Evolutionary conservation across 2,113 vertebrate genomes (phyloP).

Genomic region (Psittacula cyanocephala): DNA sequence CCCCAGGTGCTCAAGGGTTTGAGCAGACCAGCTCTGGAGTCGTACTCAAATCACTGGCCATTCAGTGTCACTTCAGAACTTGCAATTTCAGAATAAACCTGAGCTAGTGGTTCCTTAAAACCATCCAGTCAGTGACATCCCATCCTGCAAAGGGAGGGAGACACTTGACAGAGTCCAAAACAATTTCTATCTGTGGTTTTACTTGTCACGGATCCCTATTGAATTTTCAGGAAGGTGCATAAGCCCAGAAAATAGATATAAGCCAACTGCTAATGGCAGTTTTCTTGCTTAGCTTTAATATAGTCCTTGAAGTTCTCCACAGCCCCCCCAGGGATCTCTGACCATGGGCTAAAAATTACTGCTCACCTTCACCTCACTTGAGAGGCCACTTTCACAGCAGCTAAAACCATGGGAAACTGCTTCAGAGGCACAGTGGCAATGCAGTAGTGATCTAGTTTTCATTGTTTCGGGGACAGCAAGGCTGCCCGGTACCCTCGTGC

Average conservation of each 20-base stretch:
- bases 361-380: neutral
- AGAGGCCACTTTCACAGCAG: neutral
- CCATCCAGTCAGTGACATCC: neutral
- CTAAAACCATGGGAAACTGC: neutral
- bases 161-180: neutral
- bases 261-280: neutral
- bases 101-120: neutral
- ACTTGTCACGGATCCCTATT: neutral
- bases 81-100: neutral
- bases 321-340: neutral
- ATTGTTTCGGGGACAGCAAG: neutral
- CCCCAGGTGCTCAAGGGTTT: neutral
- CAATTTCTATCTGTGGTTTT: neutral
- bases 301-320: neutral
- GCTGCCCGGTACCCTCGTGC: neutral
- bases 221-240: neutral
- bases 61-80: neutral
- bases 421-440: neutral
- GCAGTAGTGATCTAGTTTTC: neutral
- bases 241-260: neutral
- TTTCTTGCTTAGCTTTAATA: neutral
- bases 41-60: neutral
- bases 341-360: neutral
- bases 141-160: neutral
- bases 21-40: neutral